A percentile compares a stretch with the other conserved stretches of the same genome.
These are phyloP conservation scores for Therioaphis trifolii DNA, from an alignment of 2,888 invertebrate species.

Conservation along the genomic window DNA sequence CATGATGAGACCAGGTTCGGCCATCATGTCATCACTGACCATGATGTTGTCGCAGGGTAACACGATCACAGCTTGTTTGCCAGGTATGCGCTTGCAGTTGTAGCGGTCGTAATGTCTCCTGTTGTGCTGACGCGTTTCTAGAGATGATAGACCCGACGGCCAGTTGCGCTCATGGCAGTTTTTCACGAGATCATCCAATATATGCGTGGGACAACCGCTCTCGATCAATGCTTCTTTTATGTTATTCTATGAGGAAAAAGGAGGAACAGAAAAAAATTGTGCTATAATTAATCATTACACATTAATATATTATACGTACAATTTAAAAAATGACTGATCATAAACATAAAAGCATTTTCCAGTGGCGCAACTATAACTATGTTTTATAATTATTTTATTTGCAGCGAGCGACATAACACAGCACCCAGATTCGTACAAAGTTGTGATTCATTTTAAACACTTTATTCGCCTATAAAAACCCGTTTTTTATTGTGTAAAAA, in stretches of 20 bases:
- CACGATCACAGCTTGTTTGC: conserved; percentile 94
- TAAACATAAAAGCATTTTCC: too few species aligned
- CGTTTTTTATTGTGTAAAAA: too few species aligned
- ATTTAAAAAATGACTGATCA: too few species aligned
- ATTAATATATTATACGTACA: too few species aligned
- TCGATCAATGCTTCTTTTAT: conserved; percentile 92
- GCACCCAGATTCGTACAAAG: too few species aligned
- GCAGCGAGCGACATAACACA: too few species aligned
- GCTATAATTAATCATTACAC: too few species aligned
- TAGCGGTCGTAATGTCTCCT: conserved; percentile 93
- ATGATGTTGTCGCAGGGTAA: conserved; percentile 94
- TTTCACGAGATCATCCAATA: conserved; percentile 94
- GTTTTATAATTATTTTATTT: too few species aligned
- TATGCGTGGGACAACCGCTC: conserved; percentile 92
- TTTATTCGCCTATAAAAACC: too few species aligned
- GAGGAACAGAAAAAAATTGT: too few species aligned
- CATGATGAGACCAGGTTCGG: conserved; percentile 96
- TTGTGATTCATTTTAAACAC: too few species aligned
- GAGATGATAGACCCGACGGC: conserved; percentile 91
- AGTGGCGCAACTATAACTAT: too few species aligned
- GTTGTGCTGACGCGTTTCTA: conserved; percentile 94
- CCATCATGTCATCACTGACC: conserved; percentile 95
- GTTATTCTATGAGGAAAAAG: conserved; percentile 91
- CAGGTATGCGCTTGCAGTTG: conserved; percentile 92
- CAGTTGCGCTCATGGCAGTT: conserved; percentile 96